Evolutionary conservation across 2,888 invertebrate species (phyloP).

Genomic region (Agrochola lychnidis): DNA sequence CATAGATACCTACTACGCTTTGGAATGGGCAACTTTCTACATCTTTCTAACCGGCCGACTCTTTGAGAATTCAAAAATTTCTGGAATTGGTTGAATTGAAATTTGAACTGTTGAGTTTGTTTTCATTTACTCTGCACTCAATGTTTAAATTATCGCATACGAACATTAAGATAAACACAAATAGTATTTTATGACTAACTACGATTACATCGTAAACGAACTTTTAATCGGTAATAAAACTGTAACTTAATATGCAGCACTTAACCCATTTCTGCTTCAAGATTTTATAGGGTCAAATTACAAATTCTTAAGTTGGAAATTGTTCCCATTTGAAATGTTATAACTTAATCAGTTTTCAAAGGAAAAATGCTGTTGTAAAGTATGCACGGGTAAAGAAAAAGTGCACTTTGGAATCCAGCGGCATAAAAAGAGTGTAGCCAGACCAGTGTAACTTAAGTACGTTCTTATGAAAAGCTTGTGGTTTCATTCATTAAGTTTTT

Average conservation of each 20-base stretch:
- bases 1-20: background rate
- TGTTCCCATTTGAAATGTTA: constrained; percentile 33
- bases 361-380: constrained; percentile 17
- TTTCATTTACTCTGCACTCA: background rate
- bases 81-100: background rate
- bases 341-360: constrained; percentile 47
- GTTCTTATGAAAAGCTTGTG: constrained; percentile 17
- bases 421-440: constrained; percentile 23
- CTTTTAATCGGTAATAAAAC: constrained; percentile 43
- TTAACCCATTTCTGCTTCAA: constrained; percentile 43
- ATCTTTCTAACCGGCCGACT: background rate
- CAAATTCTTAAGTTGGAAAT: constrained; percentile 20
- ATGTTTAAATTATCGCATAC: background rate
- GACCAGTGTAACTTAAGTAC: constrained; percentile 13
- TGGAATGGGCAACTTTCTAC: background rate
- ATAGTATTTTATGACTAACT: constrained; percentile 39
- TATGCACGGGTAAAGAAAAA: constrained; percentile 20
- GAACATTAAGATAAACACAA: constrained; percentile 29
- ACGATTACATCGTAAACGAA: constrained; percentile 38
- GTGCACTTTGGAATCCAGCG: constrained; percentile 13
- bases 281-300: constrained; percentile 42
- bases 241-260: constrained; percentile 28
- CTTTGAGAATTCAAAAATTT: background rate
- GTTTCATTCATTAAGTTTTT: constrained; percentile 7
- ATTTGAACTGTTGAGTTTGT: background rate